phyloP scores from a whole-genome alignment of 2,888 invertebrate genomes.

The Drosophila kambysellisi region DNA sequence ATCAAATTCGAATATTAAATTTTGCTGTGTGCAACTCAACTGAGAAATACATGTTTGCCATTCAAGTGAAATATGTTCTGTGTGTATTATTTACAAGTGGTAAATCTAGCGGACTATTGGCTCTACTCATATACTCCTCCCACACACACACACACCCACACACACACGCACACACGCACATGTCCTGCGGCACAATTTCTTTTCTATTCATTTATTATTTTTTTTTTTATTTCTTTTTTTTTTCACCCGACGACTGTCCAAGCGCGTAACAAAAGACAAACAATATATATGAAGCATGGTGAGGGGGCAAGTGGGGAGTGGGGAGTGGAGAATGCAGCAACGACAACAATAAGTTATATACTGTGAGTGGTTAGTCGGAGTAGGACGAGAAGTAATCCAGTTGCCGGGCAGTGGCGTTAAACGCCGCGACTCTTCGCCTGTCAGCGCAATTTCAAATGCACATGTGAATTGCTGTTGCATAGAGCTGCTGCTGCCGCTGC shows the following conservation, averaged over 20 bases:
- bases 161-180: slow-evolving; percentile 14
- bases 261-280: slow-evolving; percentile 40
- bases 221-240: slow-evolving; percentile 5
- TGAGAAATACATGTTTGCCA: slow-evolving; percentile 8
- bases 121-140: neutral
- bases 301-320: neutral
- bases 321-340: neutral
- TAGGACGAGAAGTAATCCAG: slow-evolving; percentile 26
- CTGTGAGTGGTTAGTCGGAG: slow-evolving; percentile 5
- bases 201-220: slow-evolving; percentile 41
- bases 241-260: slow-evolving; percentile 25
- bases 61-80: slow-evolving; percentile 22
- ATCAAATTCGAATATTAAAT: neutral
- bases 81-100: slow-evolving; percentile 44
- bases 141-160: slow-evolving; percentile 19
- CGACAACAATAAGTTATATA: slow-evolving; percentile 14
- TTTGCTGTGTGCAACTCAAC: neutral
- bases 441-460: slow-evolving; percentile 74
- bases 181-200: slow-evolving; percentile 43
- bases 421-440: slow-evolving; percentile 67
- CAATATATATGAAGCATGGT: slow-evolving; percentile 17
- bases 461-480: slow-evolving; percentile 37
- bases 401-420: slow-evolving; percentile 50
- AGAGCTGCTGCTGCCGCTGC: neutral
- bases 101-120: slow-evolving; percentile 45